Evolutionary conservation across 2,113 vertebrate species (phyloP).

Genomic region (Monopterus albus): DNA sequence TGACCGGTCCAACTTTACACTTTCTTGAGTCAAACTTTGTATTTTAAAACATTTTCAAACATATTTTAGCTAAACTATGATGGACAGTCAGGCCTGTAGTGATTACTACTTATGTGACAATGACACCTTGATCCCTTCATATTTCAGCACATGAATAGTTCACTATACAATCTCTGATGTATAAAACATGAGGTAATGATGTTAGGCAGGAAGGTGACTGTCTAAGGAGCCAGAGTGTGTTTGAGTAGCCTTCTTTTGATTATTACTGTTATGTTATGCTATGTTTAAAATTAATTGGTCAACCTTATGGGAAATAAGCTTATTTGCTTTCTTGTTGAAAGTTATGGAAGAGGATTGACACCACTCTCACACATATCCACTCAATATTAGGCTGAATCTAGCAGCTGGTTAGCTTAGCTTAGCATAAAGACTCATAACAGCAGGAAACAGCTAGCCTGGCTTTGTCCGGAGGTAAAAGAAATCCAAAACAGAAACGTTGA

Average conservation of each 20-base stretch:
- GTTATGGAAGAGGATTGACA: too few relatives aligned
- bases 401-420: background rate
- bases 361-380: too few relatives aligned
- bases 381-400: background rate
- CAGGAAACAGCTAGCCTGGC: background rate
- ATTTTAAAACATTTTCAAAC: slow-evolving; percentile 26
- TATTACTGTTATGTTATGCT: too few relatives aligned
- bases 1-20: background rate
- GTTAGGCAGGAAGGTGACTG: slow-evolving; percentile 47
- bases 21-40: background rate
- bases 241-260: too few relatives aligned
- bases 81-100: too few relatives aligned
- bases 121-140: slow-evolving; percentile 73
- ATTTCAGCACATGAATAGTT: slow-evolving; percentile 46
- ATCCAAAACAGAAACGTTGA: too few relatives aligned
- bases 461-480: background rate
- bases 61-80: slow-evolving; percentile 17
- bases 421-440: background rate
- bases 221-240: slow-evolving; percentile 53
- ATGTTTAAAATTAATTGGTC: too few relatives aligned
- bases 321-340: too few relatives aligned
- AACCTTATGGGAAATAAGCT: background rate
- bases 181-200: slow-evolving; percentile 80
- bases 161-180: slow-evolving; percentile 61
- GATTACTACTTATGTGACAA: slow-evolving; percentile 21